Evolutionary conservation across 1,140 invertebrate genomes (phyloP).

Genomic region (Lepidurus arcticus): DNA sequence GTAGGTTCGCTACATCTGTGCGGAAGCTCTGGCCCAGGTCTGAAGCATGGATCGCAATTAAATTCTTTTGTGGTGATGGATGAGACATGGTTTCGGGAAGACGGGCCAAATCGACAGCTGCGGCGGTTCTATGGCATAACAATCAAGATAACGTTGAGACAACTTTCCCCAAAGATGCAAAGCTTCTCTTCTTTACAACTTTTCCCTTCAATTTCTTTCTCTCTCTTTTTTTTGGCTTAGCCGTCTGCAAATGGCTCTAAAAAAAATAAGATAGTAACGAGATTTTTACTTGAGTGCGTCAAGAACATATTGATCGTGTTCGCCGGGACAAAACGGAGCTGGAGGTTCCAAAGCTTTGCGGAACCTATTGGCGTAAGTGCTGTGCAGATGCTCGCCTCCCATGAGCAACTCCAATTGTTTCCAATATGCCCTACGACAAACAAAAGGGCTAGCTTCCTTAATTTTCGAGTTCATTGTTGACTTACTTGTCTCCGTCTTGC

Average conservation of each 20-base stretch:
- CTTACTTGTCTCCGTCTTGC: slow-evolving; percentile 8
- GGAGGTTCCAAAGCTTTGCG: not conserved
- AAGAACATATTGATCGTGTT: slow-evolving; percentile 19
- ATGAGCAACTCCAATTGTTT: slow-evolving; percentile 12
- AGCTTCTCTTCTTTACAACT: not conserved
- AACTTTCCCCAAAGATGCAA: not conserved
- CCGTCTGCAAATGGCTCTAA: not conserved
- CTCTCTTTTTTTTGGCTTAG: too few species aligned
- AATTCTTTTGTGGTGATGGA: slow-evolving; percentile 19
- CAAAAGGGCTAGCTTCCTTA: not conserved
- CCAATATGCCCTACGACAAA: not conserved
- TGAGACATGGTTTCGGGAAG: not conserved
- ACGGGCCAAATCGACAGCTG: not conserved
- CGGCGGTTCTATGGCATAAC: not conserved
- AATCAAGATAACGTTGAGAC: not conserved
- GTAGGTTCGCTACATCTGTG: not conserved
- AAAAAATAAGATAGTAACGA: not conserved
- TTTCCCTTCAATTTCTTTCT: too few species aligned
- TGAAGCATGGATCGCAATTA: slow-evolving; percentile 1
- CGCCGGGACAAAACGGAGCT: not conserved
- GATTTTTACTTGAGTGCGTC: not conserved
- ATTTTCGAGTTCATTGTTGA: not conserved
- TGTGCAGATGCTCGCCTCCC: slow-evolving; percentile 2
- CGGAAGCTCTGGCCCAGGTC: not conserved
- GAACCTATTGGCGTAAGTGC: slow-evolving; percentile 5